phyloP scores from a whole-genome alignment of 2,797 vertebrate genomes.

The Percopsis omiscomaycus region DNA sequence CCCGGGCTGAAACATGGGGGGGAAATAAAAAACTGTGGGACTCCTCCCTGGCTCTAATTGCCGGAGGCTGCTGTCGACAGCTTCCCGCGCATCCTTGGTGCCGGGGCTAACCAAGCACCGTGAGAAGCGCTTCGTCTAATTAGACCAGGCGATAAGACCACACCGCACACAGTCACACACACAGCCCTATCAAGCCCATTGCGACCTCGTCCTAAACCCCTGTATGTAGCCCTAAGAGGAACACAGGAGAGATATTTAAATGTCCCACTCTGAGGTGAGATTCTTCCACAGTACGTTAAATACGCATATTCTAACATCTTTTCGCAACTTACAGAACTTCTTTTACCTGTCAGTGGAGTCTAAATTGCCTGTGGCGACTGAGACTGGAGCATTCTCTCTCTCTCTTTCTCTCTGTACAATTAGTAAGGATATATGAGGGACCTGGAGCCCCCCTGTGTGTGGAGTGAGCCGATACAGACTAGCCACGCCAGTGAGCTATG shows the following conservation, averaged over 20 bases:
- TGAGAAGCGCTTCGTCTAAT: constrained; percentile 26
- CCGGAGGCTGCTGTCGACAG: constrained; percentile 43
- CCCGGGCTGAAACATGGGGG: constrained; percentile 14
- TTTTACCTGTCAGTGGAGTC: constrained; percentile 26
- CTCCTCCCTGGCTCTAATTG: constrained; percentile 38
- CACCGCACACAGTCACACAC: constrained; percentile 2
- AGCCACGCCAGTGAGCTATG: constrained; percentile 51
- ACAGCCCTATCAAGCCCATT: neutral
- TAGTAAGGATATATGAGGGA: constrained; percentile 53
- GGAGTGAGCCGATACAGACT: constrained; percentile 49
- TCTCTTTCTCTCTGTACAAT: constrained; percentile 47
- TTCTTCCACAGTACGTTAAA: constrained; percentile 11
- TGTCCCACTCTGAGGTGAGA: constrained; percentile 7
- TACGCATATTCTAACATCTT: constrained; percentile 7
- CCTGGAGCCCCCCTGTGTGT: constrained; percentile 35
- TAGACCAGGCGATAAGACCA: constrained; percentile 13
- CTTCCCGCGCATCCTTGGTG: constrained; percentile 42
- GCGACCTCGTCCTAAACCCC: constrained; percentile 7
- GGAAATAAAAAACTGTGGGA: constrained; percentile 27
- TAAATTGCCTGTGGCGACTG: constrained; percentile 6
- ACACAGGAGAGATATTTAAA: constrained; percentile 1
- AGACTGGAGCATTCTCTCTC: neutral
- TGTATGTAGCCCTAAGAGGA: constrained; percentile 2
- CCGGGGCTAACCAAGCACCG: constrained; percentile 3
- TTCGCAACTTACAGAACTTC: constrained; percentile 13